Evolutionary conservation across 2,113 vertebrate genomes (phyloP).

Genomic region (Trematomus loennbergii): DNA sequence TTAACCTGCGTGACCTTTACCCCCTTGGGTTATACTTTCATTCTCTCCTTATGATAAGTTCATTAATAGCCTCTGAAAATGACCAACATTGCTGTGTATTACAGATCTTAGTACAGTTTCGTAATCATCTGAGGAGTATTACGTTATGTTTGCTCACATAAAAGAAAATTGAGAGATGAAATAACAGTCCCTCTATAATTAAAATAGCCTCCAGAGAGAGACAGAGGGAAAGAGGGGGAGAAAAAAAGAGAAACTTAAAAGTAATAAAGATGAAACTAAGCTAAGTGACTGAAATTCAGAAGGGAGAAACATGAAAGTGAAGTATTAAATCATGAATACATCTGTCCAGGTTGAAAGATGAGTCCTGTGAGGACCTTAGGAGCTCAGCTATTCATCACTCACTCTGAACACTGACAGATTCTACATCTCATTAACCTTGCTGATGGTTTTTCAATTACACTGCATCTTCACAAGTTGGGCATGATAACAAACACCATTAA

Average conservation of each 20-base stretch:
- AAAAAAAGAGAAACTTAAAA: slow-evolving; percentile 33
- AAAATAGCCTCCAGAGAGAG: neutral
- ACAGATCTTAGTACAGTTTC: neutral
- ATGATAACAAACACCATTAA: slow-evolving; percentile 1
- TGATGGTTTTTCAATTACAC: slow-evolving; percentile 21
- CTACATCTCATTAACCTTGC: slow-evolving; percentile 41
- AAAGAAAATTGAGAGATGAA: slow-evolving; percentile 15
- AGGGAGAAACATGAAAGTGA: slow-evolving; percentile 27
- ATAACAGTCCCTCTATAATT: slow-evolving; percentile 9
- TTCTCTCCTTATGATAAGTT: neutral
- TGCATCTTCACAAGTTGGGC: neutral
- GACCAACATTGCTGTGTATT: neutral
- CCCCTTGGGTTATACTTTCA: slow-evolving; percentile 9
- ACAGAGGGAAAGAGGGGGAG: neutral
- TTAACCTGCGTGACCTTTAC: slow-evolving; percentile 2
- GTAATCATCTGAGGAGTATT: neutral
- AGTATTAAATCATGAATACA: slow-evolving; percentile 40
- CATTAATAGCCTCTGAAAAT: neutral
- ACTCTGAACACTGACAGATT: slow-evolving; percentile 18
- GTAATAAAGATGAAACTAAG: slow-evolving; percentile 16
- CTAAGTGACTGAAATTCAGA: slow-evolving; percentile 1
- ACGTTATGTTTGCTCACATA: slow-evolving; percentile 5
- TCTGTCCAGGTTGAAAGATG: slow-evolving; percentile 30
- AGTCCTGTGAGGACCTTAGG: slow-evolving; percentile 7
- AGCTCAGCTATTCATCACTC: slow-evolving; percentile 24